Conservation (phyloP, 2,797 vertebrate species). For the Poeciliopsis infans region DNA sequence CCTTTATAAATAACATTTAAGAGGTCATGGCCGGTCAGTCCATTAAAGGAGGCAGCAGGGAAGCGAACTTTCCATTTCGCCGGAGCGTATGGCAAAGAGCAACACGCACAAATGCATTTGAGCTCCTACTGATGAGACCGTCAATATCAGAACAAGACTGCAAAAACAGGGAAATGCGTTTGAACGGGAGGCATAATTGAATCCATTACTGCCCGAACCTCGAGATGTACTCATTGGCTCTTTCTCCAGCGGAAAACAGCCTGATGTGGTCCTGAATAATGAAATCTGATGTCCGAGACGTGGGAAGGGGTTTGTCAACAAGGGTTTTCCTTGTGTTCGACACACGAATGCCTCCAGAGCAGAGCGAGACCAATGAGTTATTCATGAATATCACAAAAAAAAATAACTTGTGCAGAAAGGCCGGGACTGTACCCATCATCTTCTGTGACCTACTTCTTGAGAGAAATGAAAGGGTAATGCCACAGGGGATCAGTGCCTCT, state of each 20-base stretch:
- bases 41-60: slow-evolving; percentile 40
- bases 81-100: slow-evolving; percentile 16
- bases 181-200: slow-evolving; percentile 27
- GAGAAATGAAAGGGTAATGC: slow-evolving; percentile 43
- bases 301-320: slow-evolving; percentile 70
- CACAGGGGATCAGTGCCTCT: slow-evolving; percentile 52
- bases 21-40: slow-evolving; percentile 40
- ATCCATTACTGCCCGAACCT: slow-evolving; percentile 23
- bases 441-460: slow-evolving; percentile 65
- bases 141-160: slow-evolving; percentile 30
- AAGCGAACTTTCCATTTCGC: slow-evolving; percentile 45
- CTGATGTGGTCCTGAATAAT: slow-evolving; percentile 51
- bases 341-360: slow-evolving; percentile 53
- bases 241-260: slow-evolving; percentile 9
- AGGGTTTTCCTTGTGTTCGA: slow-evolving; percentile 63
- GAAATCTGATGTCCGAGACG: slow-evolving; percentile 54
- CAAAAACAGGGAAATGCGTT: slow-evolving; percentile 37
- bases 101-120: slow-evolving; percentile 37
- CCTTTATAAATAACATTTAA: slow-evolving; percentile 59
- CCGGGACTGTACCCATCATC: slow-evolving; percentile 53
- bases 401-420: slow-evolving; percentile 49
- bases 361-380: slow-evolving; percentile 58
- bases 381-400: slow-evolving; percentile 58
- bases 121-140: slow-evolving; percentile 39
- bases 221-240: slow-evolving; percentile 7